Base-by-base conservation (phyloP, 1,140 invertebrate species). In the Adoxophyes honmai region DNA sequence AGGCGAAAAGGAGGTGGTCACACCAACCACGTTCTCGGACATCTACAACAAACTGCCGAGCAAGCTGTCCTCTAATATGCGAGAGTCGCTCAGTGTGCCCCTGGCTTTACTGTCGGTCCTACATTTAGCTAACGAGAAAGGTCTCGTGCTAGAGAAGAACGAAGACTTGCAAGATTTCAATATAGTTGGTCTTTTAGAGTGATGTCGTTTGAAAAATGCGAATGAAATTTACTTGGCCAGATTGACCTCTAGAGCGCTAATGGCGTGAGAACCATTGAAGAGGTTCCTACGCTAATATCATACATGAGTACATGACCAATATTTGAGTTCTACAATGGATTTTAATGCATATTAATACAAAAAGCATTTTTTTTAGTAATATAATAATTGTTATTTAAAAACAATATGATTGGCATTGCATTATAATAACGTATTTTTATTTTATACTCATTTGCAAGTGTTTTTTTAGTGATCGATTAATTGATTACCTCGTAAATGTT, bases 91-190 rank as follows among this genome's bases (percentile, higher is more conserved):
- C 39, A 95, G 93, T 74, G 91, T 93, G 48, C 93, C 94, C 0
- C 89, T 96, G 28, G 93, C 94, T 0, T 94, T 96, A 86, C 91
- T 95, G 11, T 94, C 94, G 4, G 80, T 96, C 5, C 83, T 97
- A 1, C 95, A 96, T 91, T 81, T 96, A 55, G 93, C 94, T 8
- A 97, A 96, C 81, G 95, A 97, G 81, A 94, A 94, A 62, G 86
- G 86, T 16, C 66, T 90, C 0, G 66, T 81, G 15, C 58, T 90
- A 33, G 72, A 88, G 54, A 88, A 86, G 62, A 70, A 57, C n/a
- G 75, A 79, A 2, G 75, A 85, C 21, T 59, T 83, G 0, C 84
- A 85, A 44, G 89, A 90, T 64, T 76, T 90, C 39, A 75, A 59
- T 14, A 82, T 90, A 35, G 4, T 81, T 52, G 83, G 86, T n/a